These are phyloP conservation scores for Monoplex corrugatus DNA, from an alignment of 2,888 invertebrate species.

Conservation along the genomic window DNA sequence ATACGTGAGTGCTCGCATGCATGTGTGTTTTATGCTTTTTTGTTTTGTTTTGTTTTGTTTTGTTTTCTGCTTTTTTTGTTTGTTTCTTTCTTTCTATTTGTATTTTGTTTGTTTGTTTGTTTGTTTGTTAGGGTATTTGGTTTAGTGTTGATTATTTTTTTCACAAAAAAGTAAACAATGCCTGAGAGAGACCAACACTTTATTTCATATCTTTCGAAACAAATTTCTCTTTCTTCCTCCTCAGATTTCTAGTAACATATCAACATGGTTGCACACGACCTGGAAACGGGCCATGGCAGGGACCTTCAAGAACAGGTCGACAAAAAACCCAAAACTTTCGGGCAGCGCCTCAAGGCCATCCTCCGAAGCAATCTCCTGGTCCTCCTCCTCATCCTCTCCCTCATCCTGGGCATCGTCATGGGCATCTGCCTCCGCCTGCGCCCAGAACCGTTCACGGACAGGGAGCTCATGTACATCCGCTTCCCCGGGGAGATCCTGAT, in stretches of 20 bases:
- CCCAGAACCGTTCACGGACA: slow-evolving; percentile 86
- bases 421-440: slow-evolving; percentile 84
- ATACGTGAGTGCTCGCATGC: too few species aligned
- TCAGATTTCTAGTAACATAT: too few species aligned
- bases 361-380: slow-evolving; percentile 83
- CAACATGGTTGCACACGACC: background rate
- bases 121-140: too few species aligned
- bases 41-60: too few species aligned
- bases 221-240: background rate
- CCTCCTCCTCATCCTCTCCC: slow-evolving; percentile 84
- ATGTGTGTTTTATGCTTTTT: too few species aligned
- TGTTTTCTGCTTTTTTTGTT: background rate
- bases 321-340: background rate
- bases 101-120: too few species aligned
- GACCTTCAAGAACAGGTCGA: background rate
- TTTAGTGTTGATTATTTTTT: too few species aligned
- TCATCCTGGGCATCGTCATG: slow-evolving; percentile 84
- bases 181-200: too few species aligned
- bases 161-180: too few species aligned
- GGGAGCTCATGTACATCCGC: slow-evolving; percentile 84
- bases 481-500: slow-evolving; percentile 87
- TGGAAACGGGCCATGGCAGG: background rate
- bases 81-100: too few species aligned
- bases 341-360: slow-evolving; percentile 39
- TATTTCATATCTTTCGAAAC: too few species aligned